Percentiles rank a stretch among this genome's conserved stretches.
Conservation (phyloP, 2,888 invertebrate species). For the Caradrina clavipalpis region DNA sequence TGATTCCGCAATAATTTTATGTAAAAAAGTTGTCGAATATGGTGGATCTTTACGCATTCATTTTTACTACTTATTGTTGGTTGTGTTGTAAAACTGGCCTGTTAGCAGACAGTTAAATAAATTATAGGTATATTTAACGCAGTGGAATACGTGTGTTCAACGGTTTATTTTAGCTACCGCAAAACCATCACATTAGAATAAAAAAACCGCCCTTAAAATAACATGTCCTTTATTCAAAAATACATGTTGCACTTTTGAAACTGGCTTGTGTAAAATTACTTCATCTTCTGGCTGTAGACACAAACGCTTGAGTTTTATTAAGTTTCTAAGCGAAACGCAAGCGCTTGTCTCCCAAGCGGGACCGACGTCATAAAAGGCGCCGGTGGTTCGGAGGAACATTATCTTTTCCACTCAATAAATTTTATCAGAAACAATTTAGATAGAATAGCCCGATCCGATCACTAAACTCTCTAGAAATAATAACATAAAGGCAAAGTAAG, state of each 20-base stretch:
- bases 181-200: background rate
- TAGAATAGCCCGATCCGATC: conserved; percentile 44
- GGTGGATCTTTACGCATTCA: conserved; percentile 23
- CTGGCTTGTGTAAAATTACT: conserved; percentile 8
- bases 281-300: conserved; percentile 29
- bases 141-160: background rate
- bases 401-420: conserved; percentile 52
- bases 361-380: conserved; percentile 42
- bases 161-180: background rate
- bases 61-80: conserved; percentile 4
- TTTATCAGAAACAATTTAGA: conserved; percentile 48
- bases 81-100: conserved; percentile 5
- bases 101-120: background rate
- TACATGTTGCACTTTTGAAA: background rate
- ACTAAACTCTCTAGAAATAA: conserved; percentile 35
- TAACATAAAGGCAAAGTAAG: conserved; percentile 41
- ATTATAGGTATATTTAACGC: background rate
- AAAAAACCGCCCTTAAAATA: too few species aligned
- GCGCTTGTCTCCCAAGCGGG: conserved; percentile 19
- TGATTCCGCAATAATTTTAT: conserved; percentile 39
- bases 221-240: too few species aligned
- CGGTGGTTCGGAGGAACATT: conserved; percentile 16
- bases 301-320: conserved; percentile 40
- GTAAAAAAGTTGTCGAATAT: conserved; percentile 20
- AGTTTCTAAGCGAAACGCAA: conserved; percentile 40